A percentile compares a stretch with the other conserved stretches of the same genome.
Conservation (phyloP, 2,888 invertebrate species). For the Hirtodrosophila histrioides region DNA sequence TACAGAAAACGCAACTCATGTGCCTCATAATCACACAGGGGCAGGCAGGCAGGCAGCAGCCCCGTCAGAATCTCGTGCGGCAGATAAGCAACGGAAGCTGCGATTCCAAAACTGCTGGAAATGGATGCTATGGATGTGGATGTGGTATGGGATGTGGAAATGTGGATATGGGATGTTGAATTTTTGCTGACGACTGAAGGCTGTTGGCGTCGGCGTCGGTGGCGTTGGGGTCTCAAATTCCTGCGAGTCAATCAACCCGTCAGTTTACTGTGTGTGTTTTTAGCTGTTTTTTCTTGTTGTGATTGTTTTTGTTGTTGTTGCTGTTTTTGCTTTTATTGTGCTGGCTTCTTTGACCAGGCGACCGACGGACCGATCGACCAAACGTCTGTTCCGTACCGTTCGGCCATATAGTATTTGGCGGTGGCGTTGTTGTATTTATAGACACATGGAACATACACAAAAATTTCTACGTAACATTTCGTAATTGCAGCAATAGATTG, state of each 20-base stretch:
- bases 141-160: constrained; percentile 20
- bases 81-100: constrained; percentile 73
- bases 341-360: constrained; percentile 37
- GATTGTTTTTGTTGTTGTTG: constrained; percentile 24
- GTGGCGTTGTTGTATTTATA: constrained; percentile 47
- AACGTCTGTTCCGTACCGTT: constrained; percentile 29
- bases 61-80: constrained; percentile 49
- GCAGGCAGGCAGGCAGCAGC: too few species aligned
- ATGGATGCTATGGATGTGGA: neutral
- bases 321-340: constrained; percentile 31
- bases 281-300: constrained; percentile 4
- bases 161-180: constrained; percentile 15
- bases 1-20: constrained; percentile 53
- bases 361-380: constrained; percentile 18
- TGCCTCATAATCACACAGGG: constrained; percentile 19
- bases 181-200: constrained; percentile 16
- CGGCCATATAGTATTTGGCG: constrained; percentile 45
- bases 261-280: constrained; percentile 35
- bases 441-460: constrained; percentile 57
- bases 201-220: constrained; percentile 11
- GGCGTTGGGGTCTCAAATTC: constrained; percentile 58
- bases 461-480: constrained; percentile 57
- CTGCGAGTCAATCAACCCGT: constrained; percentile 75
- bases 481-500: constrained; percentile 57
- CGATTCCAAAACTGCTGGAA: constrained; percentile 7